These are phyloP conservation scores for Entelurus aequoreus DNA, from an alignment of 2,113 vertebrate species.

Conservation along the genomic window DNA sequence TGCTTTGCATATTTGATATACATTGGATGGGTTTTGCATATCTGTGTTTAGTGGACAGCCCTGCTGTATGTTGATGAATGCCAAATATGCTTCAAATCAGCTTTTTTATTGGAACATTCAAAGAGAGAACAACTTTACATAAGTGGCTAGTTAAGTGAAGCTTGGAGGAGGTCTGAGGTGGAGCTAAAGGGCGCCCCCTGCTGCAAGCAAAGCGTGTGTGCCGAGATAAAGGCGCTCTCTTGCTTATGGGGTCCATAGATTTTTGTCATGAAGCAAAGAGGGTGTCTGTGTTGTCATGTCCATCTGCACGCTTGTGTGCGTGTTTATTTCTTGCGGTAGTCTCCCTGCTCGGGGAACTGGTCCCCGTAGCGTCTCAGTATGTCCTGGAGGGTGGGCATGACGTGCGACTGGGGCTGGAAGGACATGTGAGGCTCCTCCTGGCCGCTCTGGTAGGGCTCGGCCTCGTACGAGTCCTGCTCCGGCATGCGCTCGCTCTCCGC, in stretches of 20 bases:
- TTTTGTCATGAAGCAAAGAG: constrained; percentile 7
- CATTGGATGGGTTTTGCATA: not conserved
- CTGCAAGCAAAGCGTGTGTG: constrained; percentile 14
- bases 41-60: not conserved
- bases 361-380: constrained; percentile 65
- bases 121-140: constrained; percentile 52
- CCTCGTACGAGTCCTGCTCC: constrained; percentile 61
- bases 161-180: constrained; percentile 17
- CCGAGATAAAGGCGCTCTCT: constrained; percentile 9
- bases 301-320: constrained; percentile 24
- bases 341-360: constrained; percentile 61
- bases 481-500: constrained; percentile 38
- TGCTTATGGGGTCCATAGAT: constrained; percentile 45
- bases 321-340: constrained; percentile 71
- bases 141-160: constrained; percentile 37
- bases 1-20: too few species aligned
- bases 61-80: not conserved
- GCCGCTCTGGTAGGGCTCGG: constrained; percentile 69
- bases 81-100: constrained; percentile 1
- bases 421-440: constrained; percentile 69
- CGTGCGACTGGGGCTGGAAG: constrained; percentile 51
- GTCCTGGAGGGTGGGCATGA: constrained; percentile 66
- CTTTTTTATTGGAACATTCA: constrained; percentile 69
- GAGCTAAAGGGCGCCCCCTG: constrained; percentile 1
- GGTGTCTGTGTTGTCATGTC: constrained; percentile 45